Base-by-base conservation (phyloP, 1,140 invertebrate genomes). In the Lamellibrachia luymesi region DNA sequence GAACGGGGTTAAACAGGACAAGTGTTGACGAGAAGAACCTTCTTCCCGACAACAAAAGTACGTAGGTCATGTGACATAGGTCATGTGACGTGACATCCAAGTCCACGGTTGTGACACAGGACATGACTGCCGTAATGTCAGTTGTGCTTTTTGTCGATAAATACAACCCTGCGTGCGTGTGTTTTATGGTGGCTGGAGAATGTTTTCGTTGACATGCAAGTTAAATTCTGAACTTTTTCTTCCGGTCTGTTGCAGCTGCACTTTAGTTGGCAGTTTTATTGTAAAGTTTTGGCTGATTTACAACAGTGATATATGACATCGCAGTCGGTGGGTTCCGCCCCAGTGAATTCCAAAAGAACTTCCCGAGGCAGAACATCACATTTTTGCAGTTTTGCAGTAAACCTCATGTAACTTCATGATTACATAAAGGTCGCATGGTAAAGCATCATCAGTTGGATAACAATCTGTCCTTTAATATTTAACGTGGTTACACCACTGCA, bases 21-120 rank as follows among this genome's bases (percentile, higher is more conserved):
- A 95, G 95, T 92, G 95, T 95, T 38, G 92, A 93, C n/a, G 95
- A 96, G 94, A 95, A 95, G 94, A 95, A 95, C 91, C 93, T 95
- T 22, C 94, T 95, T 50, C 95, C 95, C 13, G 95, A 95, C 50
- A 94, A 92, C 38, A 94, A 95, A 90, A 91, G 93, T 94, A 93
- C 27, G 95, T 94, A 50, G 49, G 49, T 51, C 27, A 80, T 22
- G 13, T 80, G 64, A 80, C 64, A 22, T 22, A 50, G 49, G 49
- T 51, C 27, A 80, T 22, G 13, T 80, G 64, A 80, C 64, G 64
- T 22, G 64, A 80, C 13, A 38, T 38, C 38, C 38, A 38, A 38
- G 38, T 38, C 64, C 2, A 80, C 64, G 1, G 8, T 22, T 80
- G 64, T 80, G 64, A 80, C 64, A 80, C 17, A 10, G 5, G 64